phyloP scores from a whole-genome alignment of 30 jellyfish, hydroid and myxozoan species.

The Turritopsis dohrnii region DNA sequence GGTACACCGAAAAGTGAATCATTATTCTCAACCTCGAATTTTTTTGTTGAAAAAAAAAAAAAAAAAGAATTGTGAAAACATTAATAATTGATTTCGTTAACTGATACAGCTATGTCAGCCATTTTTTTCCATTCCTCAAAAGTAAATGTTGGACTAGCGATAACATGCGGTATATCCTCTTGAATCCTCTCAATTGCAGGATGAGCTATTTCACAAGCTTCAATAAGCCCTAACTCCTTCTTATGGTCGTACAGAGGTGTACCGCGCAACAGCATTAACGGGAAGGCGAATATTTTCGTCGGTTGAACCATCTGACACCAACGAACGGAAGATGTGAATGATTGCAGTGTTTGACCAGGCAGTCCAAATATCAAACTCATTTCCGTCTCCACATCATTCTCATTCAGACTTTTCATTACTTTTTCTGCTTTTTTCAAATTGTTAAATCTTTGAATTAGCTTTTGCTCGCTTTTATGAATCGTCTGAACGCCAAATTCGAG shows the following conservation, averaged over 20 bases:
- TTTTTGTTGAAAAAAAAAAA: too few species aligned
- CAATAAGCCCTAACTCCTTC: neutral
- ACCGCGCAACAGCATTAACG: neutral
- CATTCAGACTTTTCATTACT: neutral
- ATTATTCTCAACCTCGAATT: too few species aligned
- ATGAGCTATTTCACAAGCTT: neutral
- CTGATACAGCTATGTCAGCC: neutral
- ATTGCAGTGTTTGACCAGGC: neutral
- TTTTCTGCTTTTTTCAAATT: neutral
- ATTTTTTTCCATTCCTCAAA: neutral
- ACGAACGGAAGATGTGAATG: neutral
- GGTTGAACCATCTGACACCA: conserved; percentile 3
- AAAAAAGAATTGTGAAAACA: too few species aligned
- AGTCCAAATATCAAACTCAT: conserved; percentile 16
- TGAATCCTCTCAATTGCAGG: conserved; percentile 1
- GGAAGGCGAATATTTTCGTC: neutral
- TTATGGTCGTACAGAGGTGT: neutral
- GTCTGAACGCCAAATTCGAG: conserved; percentile 1
- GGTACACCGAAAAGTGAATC: too few species aligned
- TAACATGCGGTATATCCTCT: neutral
- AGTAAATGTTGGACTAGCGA: conserved; percentile 1
- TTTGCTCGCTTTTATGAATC: conserved; percentile 10
- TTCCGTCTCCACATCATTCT: neutral
- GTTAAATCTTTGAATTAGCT: neutral
- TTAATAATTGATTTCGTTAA: neutral